Conservation (phyloP, 2,113 vertebrate genomes). For the Pterocles orientalis region DNA sequence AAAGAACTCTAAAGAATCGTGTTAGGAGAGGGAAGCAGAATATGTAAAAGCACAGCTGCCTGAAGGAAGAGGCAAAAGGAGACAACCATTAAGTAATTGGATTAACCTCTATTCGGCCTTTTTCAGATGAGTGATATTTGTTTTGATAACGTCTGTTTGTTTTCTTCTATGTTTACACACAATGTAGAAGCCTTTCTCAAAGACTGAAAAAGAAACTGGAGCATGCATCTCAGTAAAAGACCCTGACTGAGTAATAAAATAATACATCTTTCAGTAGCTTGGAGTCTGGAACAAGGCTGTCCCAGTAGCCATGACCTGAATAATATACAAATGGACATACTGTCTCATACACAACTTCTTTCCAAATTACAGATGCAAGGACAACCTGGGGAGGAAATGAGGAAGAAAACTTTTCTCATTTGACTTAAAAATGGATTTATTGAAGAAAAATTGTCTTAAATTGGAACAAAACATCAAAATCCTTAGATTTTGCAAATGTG, state of each 20-base stretch:
- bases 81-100: constrained; percentile 50
- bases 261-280: background rate
- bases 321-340: background rate
- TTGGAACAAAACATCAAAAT: background rate
- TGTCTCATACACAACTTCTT: background rate
- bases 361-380: background rate
- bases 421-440: background rate
- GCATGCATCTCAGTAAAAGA: background rate
- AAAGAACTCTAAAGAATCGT: background rate
- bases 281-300: background rate
- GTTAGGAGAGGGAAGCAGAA: background rate
- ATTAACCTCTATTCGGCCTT: constrained; percentile 54
- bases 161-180: constrained; percentile 17
- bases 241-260: background rate
- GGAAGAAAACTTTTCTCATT: background rate
- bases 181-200: background rate
- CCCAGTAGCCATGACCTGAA: background rate
- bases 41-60: constrained; percentile 35
- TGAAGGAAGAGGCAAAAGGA: constrained; percentile 38
- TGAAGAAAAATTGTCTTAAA: background rate
- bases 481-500: background rate
- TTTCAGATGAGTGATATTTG: constrained; percentile 45
- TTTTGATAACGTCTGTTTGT: constrained; percentile 40
- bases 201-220: constrained; percentile 26
- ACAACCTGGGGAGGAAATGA: background rate